Base-by-base conservation (phyloP, 1,140 invertebrate species). In the Bombus cullumanus region DNA sequence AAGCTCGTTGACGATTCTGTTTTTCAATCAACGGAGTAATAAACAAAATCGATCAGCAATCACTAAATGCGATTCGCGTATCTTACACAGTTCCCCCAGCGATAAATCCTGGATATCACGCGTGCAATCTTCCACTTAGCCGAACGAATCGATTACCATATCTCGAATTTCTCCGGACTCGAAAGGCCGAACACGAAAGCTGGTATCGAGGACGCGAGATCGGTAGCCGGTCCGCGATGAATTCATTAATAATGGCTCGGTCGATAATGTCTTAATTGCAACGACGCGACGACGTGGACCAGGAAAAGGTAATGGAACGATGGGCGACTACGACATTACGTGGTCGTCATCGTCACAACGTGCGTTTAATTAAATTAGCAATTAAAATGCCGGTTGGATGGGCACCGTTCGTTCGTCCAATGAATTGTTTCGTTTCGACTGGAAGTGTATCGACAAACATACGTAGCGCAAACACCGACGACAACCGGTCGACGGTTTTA, bases 301-400 rank as follows among this genome's bases (percentile, higher is more conserved):
- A n/a, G 34, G 5, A 34, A 53, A 41, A 34, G 6, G 25, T 10
- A 22, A 25, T 12, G 31, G 12, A n/a, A 43, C 34, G 75, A 31
- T 9, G 43, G 4, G 74, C 8, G 22, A 25, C 31, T 25, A 64
- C 39, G 37, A 68, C 73, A 74, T 43, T 79, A 79, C 74, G 59
- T 25, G 57, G 66, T 68, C 72, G 80, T 75, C 59, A 28, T 62
- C 53, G 37, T 83, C 81, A 62, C 66, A 57, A 80, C 88, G 74
- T 64, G 73, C 90, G 90, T 93, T 94, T 92, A 94, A 94, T 94
- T 93, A 93, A 94, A 93, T 94, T 92, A 92, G 92, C 92, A 93
- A 94, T 94, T 93, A 93, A 93, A 94, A 94, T 93, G 83, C 91
- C 88, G 89, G 59, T 47, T 68, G 25, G 71, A 37, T 37, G 71